Conservation (phyloP, 53 echinoderm and acorn worm species). For the Stichopus horrens region DNA sequence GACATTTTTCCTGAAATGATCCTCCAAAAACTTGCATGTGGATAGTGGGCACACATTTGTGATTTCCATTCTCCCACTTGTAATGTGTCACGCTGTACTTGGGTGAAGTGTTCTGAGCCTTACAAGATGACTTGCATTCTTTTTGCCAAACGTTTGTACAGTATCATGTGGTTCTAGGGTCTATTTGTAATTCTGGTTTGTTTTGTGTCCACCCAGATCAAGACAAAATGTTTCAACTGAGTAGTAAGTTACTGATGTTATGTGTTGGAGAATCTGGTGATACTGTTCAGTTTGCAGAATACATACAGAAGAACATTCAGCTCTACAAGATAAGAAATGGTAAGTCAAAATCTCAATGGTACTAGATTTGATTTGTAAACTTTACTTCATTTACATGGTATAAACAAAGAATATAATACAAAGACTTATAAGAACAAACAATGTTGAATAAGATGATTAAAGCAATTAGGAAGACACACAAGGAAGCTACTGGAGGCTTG, state of each 20-base stretch:
- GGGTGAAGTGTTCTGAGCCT: too few relatives aligned
- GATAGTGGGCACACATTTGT: too few relatives aligned
- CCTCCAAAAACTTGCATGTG: too few relatives aligned
- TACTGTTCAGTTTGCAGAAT: conserved; percentile 97
- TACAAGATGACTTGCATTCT: too few relatives aligned
- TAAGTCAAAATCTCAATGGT: conserved; percentile 45
- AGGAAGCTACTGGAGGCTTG: neutral
- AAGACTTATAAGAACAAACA: neutral
- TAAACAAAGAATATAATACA: neutral
- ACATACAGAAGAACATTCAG: conserved; percentile 93
- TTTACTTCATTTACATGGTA: neutral
- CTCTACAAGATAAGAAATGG: conserved; percentile 99
- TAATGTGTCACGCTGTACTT: too few relatives aligned
- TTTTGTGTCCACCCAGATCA: conserved; percentile 59
- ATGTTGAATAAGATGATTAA: neutral
- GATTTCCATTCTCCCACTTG: too few relatives aligned
- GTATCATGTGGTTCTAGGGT: too few relatives aligned
- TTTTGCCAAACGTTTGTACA: too few relatives aligned
- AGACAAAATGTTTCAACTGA: conserved; percentile 94
- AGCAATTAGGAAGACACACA: neutral
- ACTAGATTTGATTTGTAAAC: neutral
- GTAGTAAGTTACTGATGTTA: conserved; percentile 86
- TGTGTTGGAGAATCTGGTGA: conserved; percentile 91
- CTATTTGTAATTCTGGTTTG: too few relatives aligned
- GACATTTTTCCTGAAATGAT: too few relatives aligned